These are phyloP conservation scores for Dicentrarchus labrax DNA, from an alignment of 2,113 vertebrate species.

Conservation along the genomic window DNA sequence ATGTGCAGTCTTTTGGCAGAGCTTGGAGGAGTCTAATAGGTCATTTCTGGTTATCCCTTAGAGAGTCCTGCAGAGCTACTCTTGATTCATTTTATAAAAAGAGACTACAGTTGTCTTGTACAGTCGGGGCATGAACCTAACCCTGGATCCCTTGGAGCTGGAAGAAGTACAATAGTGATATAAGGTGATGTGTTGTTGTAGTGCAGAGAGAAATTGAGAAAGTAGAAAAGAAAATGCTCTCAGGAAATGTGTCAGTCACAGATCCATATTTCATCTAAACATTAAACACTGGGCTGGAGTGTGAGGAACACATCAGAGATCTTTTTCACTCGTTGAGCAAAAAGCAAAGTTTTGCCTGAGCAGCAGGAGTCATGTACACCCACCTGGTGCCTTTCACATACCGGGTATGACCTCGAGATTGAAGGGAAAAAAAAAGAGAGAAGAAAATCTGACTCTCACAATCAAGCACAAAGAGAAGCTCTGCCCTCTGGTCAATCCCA, in stretches of 20 bases:
- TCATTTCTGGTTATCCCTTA: not conserved
- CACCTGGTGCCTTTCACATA: not conserved
- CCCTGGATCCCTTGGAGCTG: not conserved
- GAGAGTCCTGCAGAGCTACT: not conserved
- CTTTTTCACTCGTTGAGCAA: not conserved
- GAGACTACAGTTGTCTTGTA: not conserved
- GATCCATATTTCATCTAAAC: not conserved
- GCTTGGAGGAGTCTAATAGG: not conserved
- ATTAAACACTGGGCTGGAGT: not conserved
- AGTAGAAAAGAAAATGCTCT: not conserved
- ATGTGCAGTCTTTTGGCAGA: not conserved
- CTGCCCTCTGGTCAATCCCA: slow-evolving; percentile 1
- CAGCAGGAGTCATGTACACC: slow-evolving; percentile 15
- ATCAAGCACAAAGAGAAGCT: slow-evolving; percentile 20
- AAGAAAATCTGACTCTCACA: slow-evolving; percentile 17
- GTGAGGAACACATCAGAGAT: not conserved
- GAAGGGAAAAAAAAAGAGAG: not conserved
- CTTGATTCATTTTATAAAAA: not conserved
- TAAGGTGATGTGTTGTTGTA: not conserved
- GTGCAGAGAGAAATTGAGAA: not conserved
- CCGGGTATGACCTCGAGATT: not conserved
- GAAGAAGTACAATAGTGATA: not conserved
- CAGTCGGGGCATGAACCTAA: not conserved
- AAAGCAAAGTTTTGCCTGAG: not conserved
- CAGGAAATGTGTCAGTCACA: not conserved